phyloP scores from a whole-genome alignment of 2,797 vertebrate species.

The Cheirogaleus major region DNA sequence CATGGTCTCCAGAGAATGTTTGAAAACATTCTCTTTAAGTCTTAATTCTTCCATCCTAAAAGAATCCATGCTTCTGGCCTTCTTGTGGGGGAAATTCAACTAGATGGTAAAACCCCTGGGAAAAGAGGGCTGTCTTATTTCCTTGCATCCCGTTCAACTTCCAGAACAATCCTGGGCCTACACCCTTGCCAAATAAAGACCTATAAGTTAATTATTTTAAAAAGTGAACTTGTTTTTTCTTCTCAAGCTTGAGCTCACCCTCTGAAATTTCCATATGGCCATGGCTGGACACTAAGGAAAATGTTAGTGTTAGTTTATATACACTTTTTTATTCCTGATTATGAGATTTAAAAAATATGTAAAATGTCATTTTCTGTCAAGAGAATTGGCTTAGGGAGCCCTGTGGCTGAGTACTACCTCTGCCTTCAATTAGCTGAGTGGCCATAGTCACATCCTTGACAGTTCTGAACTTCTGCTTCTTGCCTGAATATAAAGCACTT shows the following conservation, averaged over 20 bases:
- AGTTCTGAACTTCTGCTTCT: neutral
- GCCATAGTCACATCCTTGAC: neutral
- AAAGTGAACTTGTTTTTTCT: neutral
- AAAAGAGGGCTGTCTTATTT: neutral
- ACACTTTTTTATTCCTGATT: neutral
- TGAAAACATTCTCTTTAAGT: constrained; percentile 10
- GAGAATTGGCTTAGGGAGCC: neutral
- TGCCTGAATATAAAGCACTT: neutral
- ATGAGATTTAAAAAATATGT: neutral
- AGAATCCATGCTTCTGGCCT: neutral
- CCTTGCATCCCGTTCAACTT: neutral
- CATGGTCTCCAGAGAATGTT: constrained; percentile 39
- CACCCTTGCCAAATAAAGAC: neutral
- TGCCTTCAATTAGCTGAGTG: neutral
- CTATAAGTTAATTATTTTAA: neutral
- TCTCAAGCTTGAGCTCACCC: neutral
- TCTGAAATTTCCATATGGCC: neutral
- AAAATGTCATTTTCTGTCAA: neutral
- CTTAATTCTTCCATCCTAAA: constrained; percentile 4
- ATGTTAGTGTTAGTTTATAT: neutral
- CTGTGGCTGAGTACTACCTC: neutral
- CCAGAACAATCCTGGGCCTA: neutral
- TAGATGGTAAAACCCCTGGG: neutral
- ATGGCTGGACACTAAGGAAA: neutral
- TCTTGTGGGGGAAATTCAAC: neutral